Evolutionary conservation across 2,888 invertebrate species (phyloP).

Genomic region (Timema podura): DNA sequence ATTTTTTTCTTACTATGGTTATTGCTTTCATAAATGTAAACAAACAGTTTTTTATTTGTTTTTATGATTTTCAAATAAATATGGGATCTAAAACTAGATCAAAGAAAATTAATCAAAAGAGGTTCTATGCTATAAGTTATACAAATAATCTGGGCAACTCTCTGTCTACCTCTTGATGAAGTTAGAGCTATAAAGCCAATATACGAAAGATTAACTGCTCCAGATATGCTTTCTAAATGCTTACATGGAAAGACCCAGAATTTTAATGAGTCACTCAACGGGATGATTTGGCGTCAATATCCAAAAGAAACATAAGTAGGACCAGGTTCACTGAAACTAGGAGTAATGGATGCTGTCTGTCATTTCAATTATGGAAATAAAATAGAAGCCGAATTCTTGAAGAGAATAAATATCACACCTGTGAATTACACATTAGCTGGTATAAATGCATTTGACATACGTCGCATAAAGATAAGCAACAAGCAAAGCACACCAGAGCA

Average conservation of each 20-base stretch:
- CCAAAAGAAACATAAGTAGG: neutral
- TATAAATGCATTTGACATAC: neutral
- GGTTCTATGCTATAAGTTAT: no score
- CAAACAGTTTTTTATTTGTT: no score
- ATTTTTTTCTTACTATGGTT: no score
- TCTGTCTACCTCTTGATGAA: neutral
- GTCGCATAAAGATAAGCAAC: neutral
- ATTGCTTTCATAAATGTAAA: no score
- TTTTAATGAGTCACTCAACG: constrained; percentile 25
- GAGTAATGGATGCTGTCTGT: neutral
- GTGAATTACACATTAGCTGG: constrained; percentile 2
- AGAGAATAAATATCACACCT: neutral
- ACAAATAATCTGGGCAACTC: no score
- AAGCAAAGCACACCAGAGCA: constrained; percentile 11
- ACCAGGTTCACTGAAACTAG: neutral
- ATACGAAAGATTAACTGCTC: neutral
- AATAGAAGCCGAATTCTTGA: no score
- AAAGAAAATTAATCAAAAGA: no score
- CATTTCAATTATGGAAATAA: neutral
- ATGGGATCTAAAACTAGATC: no score
- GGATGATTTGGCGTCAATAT: constrained; percentile 13
- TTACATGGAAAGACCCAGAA: neutral
- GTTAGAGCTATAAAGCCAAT: neutral
- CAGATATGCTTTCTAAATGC: constrained; percentile 1
- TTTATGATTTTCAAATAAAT: no score